Conservation (phyloP, 2,797 vertebrate species). For the Crocodylus rhombifer region DNA sequence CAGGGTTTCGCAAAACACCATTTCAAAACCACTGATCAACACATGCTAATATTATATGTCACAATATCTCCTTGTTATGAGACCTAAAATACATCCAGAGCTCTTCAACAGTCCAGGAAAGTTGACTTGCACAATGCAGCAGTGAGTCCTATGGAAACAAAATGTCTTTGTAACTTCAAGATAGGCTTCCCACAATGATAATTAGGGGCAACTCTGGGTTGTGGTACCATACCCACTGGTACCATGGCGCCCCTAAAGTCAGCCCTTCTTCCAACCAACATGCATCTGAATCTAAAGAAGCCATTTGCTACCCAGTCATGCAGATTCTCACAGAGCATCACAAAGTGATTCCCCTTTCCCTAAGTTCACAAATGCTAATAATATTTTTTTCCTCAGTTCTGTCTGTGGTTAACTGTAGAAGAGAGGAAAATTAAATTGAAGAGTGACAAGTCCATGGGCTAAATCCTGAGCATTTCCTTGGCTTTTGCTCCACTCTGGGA, state of each 20-base stretch:
- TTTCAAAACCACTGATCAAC: not conserved
- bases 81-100: not conserved
- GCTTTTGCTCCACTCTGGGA: not conserved
- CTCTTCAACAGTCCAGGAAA: not conserved
- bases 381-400: not conserved
- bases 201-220: not conserved
- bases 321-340: not conserved
- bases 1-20: too few species aligned
- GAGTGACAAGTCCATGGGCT: not conserved
- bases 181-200: not conserved
- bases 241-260: not conserved
- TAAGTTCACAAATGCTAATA: rapidly evolving
- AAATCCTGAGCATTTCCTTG: not conserved
- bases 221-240: rapidly evolving
- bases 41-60: not conserved
- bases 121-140: not conserved
- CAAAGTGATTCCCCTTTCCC: not conserved
- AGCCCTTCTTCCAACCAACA: not conserved
- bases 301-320: not conserved
- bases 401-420: not conserved
- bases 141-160: not conserved
- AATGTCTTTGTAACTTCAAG: not conserved
- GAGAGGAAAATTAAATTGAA: not conserved
- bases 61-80: not conserved
- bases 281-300: not conserved